These are phyloP conservation scores for Struthio camelus DNA, from an alignment of 2,113 vertebrate genomes.

Conservation along the genomic window DNA sequence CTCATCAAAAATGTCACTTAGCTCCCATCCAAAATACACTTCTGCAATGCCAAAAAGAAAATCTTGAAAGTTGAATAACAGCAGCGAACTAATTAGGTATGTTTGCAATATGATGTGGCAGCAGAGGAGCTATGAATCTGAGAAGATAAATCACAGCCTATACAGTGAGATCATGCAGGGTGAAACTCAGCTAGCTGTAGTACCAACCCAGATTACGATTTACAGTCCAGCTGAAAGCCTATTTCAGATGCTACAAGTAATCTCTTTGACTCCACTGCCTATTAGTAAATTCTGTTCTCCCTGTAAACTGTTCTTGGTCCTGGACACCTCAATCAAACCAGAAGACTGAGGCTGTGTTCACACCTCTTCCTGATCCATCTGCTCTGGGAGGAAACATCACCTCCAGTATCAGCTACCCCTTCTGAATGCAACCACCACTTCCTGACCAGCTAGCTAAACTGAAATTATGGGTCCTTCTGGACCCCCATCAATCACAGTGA, in stretches of 20 bases:
- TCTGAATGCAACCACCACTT: neutral
- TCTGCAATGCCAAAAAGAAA: neutral
- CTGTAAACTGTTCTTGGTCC: neutral
- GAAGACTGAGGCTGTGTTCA: neutral
- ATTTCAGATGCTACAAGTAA: neutral
- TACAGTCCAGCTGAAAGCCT: neutral
- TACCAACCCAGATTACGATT: neutral
- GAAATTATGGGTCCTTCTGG: neutral
- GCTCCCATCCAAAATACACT: neutral
- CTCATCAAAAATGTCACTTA: neutral
- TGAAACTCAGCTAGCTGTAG: neutral
- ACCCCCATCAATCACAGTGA: neutral
- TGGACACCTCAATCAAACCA: neutral
- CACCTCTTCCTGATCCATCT: neutral
- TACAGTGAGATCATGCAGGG: neutral
- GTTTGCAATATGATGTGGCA: neutral
- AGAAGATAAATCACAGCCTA: neutral
- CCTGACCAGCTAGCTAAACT: neutral
- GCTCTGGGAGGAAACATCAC: neutral
- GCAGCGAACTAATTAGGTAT: neutral
- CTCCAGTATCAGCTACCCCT: neutral
- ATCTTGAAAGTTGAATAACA: neutral
- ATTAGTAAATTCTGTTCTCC: neutral
- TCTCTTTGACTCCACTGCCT: fast-evolving
- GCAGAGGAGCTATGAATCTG: neutral